A percentile compares a stretch with the other conserved stretches of the same genome.
Evolutionary conservation across 2,113 vertebrate species (phyloP).

Genomic region (Lontra canadensis): DNA sequence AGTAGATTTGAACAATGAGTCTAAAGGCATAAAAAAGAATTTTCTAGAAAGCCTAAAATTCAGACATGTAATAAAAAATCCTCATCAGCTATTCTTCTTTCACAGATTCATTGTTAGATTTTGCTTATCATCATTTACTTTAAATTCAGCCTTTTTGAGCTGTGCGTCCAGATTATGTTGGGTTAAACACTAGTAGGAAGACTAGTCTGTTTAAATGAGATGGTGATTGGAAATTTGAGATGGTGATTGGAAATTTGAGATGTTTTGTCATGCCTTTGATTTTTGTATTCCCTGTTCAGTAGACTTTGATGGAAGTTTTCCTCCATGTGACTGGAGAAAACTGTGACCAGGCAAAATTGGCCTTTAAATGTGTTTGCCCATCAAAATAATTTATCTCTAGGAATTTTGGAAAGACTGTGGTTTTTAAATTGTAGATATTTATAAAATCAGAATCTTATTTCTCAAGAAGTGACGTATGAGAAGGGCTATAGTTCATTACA

Average conservation of each 20-base stretch:
- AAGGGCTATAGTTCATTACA: background rate
- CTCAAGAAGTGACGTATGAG: background rate
- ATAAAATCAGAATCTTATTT: background rate
- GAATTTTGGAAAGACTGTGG: background rate
- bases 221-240: background rate
- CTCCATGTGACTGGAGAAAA: background rate
- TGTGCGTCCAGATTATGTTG: background rate
- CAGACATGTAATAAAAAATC: background rate
- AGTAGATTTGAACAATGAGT: background rate
- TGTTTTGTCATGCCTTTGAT: background rate
- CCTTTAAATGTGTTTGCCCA: background rate
- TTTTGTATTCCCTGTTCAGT: conserved; percentile 1
- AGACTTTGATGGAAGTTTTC: background rate
- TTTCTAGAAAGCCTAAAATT: background rate
- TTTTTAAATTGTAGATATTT: background rate
- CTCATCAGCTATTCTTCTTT: background rate
- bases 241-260: background rate
- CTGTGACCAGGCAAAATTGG: background rate
- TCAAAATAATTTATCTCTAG: background rate
- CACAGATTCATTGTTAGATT: conserved; percentile 1
- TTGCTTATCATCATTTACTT: background rate
- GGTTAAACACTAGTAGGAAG: background rate
- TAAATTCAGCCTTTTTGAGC: background rate
- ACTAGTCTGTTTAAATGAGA: background rate
- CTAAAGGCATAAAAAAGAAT: background rate